Base-by-base conservation (phyloP, 2,113 vertebrate species). In the Penelope pileata region DNA sequence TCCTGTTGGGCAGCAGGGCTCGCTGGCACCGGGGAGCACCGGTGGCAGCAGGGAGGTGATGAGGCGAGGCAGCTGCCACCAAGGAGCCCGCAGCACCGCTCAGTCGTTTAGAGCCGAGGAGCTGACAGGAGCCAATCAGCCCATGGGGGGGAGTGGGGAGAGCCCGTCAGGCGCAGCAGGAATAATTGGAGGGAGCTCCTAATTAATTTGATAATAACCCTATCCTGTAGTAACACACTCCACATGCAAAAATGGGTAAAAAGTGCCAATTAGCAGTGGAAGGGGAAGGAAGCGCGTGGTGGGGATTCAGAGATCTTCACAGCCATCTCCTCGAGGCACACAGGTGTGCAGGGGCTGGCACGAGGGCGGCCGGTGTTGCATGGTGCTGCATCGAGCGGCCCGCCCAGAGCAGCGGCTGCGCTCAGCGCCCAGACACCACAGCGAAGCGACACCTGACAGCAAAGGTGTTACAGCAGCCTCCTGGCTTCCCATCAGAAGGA, bases 151-250 rank as follows among this genome's bases (percentile, higher is more conserved):
- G 67, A 94, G 80, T 5, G 0, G 72, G 86, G 64, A 74, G 36
- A 94, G 81, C 87, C 96, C 40, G 62, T 85, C 93, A 87, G 91
- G 91, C 94, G n/a, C 96, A 94, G 90, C 92, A 90, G 94, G 96
- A 84, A 79, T 94, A 96, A 97, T 93, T 94, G 94, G 95, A 94
- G 90, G 92, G 93, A 96, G 93, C 91, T 96, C 96, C 96, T 96
- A 94, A 95, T 96, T 96, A 96, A 96, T 97, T 96, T 95, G 90
- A 96, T 96, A 96, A 97, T 94, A 96, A 86, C 62, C 85, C 85
- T 86, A 91, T 82, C 94, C 94, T 89, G 50, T 50, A 64, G 51
- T 95, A 95, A 96, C 83, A 73, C 90, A 56, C 94, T 91, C 86
- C 92, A 90, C 93, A 81, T 80, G 91, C 66, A 90, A 94, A 95